phyloP scores from a whole-genome alignment of 2,888 invertebrate species.

The Drosophila mulleri region DNA sequence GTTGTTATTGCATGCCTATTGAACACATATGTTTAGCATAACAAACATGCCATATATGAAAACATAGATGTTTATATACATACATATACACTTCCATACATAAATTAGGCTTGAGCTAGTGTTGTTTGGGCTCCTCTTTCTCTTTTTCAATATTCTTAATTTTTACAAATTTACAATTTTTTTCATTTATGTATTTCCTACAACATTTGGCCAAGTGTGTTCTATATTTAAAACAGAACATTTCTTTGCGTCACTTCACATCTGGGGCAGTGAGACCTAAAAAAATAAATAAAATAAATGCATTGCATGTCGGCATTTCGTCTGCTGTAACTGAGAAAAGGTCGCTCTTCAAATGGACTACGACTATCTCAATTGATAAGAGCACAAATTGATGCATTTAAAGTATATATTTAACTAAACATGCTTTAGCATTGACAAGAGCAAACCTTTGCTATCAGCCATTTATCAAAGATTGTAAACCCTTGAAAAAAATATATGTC shows the following conservation, averaged over 20 bases:
- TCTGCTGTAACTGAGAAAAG: not conserved
- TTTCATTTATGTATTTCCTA: not conserved
- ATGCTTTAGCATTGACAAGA: not conserved
- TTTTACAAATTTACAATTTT: too few species aligned
- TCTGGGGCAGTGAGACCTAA: constrained; percentile 29
- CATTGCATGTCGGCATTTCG: constrained; percentile 5
- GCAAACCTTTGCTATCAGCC: not conserved
- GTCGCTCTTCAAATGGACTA: constrained; percentile 4
- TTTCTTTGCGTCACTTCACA: constrained; percentile 14
- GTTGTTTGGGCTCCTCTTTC: not conserved
- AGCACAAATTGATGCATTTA: not conserved
- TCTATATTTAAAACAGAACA: constrained; percentile 24
- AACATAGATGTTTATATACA: too few species aligned
- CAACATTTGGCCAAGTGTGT: not conserved
- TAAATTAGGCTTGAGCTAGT: not conserved
- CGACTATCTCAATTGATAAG: not conserved
- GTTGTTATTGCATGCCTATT: constrained; percentile 11
- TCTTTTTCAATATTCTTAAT: not conserved
- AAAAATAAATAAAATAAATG: not conserved
- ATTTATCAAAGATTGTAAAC: constrained; percentile 3
- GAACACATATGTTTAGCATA: constrained; percentile 1
- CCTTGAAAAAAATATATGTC: not conserved
- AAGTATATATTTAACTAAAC: not conserved
- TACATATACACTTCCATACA: too few species aligned
- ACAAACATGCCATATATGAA: not conserved